Conservation (phyloP, 1,140 invertebrate genomes). For the Orchestia grillus region DNA sequence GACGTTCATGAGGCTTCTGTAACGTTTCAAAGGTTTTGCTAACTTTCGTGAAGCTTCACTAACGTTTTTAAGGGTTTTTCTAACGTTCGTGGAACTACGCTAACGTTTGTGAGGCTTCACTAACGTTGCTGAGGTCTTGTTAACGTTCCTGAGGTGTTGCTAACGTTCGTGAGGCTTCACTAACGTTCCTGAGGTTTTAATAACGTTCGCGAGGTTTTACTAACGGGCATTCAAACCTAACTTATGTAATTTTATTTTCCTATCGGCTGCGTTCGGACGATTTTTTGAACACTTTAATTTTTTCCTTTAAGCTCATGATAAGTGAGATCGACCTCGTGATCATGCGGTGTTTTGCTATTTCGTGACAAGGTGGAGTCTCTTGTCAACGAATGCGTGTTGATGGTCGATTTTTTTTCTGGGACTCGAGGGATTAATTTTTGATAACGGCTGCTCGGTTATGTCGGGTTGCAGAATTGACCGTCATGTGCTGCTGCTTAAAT, state of each 20-base stretch:
- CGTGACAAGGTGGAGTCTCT: neutral
- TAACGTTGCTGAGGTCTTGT: too few species aligned
- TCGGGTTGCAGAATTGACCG: too few species aligned
- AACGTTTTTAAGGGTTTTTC: neutral
- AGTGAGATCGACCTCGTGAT: neutral
- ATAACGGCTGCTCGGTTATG: neutral
- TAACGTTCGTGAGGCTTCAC: too few species aligned
- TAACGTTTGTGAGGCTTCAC: neutral
- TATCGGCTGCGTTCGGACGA: neutral
- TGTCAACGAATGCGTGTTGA: neutral
- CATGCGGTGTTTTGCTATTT: neutral
- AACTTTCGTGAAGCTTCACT: too few species aligned
- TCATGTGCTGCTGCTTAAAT: neutral
- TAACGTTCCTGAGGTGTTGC: too few species aligned
- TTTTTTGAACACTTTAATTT: neutral
- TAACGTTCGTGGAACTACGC: too few species aligned
- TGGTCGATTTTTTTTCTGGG: neutral
- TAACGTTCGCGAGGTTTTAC: neutral
- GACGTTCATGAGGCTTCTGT: too few species aligned
- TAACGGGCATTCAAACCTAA: neutral
- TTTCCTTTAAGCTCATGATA: neutral
- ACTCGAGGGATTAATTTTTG: neutral
- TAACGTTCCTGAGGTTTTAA: neutral
- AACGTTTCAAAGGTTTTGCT: too few species aligned
- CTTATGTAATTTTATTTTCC: neutral